phyloP scores from a whole-genome alignment of 2,113 vertebrate genomes.

The Elaphurus davidianus region DNA sequence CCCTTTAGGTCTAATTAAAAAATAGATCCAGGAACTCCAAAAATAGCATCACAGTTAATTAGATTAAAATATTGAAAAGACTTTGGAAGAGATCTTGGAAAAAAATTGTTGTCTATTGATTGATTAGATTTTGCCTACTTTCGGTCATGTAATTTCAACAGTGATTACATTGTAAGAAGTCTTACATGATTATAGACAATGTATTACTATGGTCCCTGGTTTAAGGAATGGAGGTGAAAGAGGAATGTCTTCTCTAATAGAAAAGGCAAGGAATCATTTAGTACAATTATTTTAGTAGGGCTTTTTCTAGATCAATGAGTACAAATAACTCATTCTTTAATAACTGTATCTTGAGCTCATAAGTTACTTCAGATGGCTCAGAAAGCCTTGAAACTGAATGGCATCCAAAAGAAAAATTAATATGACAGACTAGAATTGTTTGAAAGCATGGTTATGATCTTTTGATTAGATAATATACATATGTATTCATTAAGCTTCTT shows the following conservation, averaged over 20 bases:
- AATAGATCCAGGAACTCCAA: neutral
- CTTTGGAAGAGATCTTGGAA: neutral
- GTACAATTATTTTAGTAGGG: neutral
- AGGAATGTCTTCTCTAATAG: neutral
- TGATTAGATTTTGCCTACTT: neutral
- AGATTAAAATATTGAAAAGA: neutral
- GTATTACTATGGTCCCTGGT: neutral
- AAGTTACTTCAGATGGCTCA: neutral
- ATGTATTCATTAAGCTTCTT: constrained; percentile 16
- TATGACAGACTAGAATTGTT: neutral
- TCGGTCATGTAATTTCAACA: neutral
- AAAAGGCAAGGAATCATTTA: neutral
- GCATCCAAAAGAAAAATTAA: neutral
- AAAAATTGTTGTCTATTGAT: neutral
- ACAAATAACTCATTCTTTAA: neutral
- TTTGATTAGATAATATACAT: neutral
- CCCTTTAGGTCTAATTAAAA: neutral
- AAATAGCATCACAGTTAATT: neutral
- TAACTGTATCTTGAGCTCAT: neutral
- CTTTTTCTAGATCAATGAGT: neutral
- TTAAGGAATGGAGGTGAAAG: neutral
- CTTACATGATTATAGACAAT: neutral
- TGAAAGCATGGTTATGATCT: neutral
- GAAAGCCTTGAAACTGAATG: neutral
- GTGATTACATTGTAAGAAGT: neutral